phyloP scores from a whole-genome alignment of 2,888 invertebrate species.

The Brachyptera risi region DNA sequence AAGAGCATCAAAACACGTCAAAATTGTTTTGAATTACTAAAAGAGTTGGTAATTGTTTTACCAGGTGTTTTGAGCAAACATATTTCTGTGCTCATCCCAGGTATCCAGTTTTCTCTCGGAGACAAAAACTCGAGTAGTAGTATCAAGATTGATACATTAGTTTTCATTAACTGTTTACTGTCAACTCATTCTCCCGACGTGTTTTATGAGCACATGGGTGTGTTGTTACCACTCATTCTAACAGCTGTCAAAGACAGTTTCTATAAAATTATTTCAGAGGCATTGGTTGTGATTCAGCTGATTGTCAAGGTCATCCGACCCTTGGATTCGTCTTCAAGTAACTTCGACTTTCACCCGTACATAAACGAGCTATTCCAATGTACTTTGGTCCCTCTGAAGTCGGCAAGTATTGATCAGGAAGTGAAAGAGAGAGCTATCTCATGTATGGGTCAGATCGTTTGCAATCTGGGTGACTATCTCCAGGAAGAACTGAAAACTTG shows the following conservation, averaged over 20 bases:
- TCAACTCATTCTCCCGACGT: conserved; percentile 72
- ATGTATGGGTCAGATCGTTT: conserved; percentile 92
- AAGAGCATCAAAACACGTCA: conserved; percentile 86
- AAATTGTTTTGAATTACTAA: conserved; percentile 85
- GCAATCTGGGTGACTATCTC: conserved; percentile 85
- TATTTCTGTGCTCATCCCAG: conserved; percentile 79
- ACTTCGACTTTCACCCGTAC: conserved; percentile 73
- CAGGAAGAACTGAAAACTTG: conserved; percentile 73
- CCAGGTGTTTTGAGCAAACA: conserved; percentile 86
- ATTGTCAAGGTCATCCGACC: conserved; percentile 92
- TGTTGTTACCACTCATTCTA: conserved; percentile 79
- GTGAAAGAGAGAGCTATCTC: conserved; percentile 98
- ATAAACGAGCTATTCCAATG: conserved; percentile 78
- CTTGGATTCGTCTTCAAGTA: conserved; percentile 56
- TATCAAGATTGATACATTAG: conserved; percentile 95
- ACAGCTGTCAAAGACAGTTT: conserved; percentile 91
- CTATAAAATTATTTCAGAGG: conserved; percentile 98
- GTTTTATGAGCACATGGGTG: conserved; percentile 75
- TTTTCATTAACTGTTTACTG: conserved; percentile 82
- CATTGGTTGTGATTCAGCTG: conserved; percentile 86
- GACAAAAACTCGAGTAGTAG: conserved; percentile 94
- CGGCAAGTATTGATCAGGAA: conserved; percentile 98
- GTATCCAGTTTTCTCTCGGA: conserved; percentile 81
- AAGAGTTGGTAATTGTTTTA: conserved; percentile 83
- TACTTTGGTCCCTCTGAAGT: conserved; percentile 78